Conservation (phyloP, 30 jellyfish, hydroid and myxozoan species). For the Clytia hemisphaerica region DNA sequence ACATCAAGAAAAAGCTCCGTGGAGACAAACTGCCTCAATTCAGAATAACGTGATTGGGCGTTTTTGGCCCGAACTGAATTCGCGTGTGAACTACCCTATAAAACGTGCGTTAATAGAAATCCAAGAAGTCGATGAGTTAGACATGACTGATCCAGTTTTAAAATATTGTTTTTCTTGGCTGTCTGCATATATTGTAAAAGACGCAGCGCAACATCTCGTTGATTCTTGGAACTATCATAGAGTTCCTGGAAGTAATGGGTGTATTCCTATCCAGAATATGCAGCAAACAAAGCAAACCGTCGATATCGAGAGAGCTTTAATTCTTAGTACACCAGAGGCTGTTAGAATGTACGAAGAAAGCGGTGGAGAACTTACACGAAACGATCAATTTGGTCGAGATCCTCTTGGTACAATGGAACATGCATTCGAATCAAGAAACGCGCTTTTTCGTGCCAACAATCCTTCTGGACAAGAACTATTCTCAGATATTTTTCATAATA, state of each 20-base stretch:
- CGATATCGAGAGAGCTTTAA: background rate
- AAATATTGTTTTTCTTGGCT: background rate
- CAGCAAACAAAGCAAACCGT: background rate
- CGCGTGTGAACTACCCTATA: background rate
- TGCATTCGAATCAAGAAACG: background rate
- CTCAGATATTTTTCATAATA: background rate
- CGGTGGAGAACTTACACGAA: background rate
- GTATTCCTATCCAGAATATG: background rate
- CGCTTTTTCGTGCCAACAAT: background rate
- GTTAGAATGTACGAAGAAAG: background rate
- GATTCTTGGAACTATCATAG: background rate
- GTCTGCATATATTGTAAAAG: background rate
- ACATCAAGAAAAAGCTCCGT: background rate
- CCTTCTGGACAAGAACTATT: background rate
- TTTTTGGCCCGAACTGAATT: background rate
- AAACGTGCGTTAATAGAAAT: background rate
- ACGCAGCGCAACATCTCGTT: background rate
- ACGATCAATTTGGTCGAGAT: background rate
- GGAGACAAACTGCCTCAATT: background rate
- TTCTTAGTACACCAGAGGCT: background rate
- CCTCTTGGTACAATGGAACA: background rate
- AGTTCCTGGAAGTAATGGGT: background rate
- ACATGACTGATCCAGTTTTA: background rate
- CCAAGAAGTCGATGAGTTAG: background rate
- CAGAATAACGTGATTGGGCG: background rate